Evolutionary conservation across 2,888 invertebrate species (phyloP), one percentile per base, ranked within the genome.

Genomic region (Ochlodes sylvanus): DNA sequence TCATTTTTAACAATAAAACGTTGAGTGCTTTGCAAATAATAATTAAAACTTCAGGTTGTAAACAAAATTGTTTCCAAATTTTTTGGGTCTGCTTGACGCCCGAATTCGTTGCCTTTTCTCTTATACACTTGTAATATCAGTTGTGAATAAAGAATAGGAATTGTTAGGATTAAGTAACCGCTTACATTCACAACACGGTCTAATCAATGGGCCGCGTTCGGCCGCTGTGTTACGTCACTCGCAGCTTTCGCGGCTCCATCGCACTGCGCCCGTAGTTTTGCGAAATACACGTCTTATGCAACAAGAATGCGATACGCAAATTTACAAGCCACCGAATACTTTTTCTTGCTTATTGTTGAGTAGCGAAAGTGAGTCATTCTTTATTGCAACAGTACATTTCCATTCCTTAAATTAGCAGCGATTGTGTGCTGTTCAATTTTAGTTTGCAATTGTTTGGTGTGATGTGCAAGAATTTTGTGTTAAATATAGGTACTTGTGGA

Each of bases 241-340:
- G 50, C 78, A 78, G 84, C 91, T 92, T 92, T 92, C 91, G 86
- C 86, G 83, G 76, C 80, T 74, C 70, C 72, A 71, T 72, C 71
- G 75, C 67, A 4, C 10, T 12, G 38, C 38, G 34, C 7, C 42
- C 21, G 54, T 60, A 54, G 58, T 60, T 66, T 91, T 92, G 89
- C 87, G 89, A 91, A 91, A 91, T 82, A 80, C 70, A 78, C 75
- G 74, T 82, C 84, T 90, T 90, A 89, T 89, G 90, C 87, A 90
- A 87, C 81, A 78, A 82, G 78, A 80, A 81, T 78, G 78, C 84
- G 81, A 85, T 86, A 87, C 84, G 84, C 83, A 84, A 86, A 88
- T 88, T 86, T 79, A 68, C 76, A 81, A 79, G 76, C 69, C 73
- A 77, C 76, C 76, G 76, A 77, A 79, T 70, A 71, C 80, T 80